Evolutionary conservation across 2,888 invertebrate species (phyloP).

Genomic region (Drosophila mayaguana): DNA sequence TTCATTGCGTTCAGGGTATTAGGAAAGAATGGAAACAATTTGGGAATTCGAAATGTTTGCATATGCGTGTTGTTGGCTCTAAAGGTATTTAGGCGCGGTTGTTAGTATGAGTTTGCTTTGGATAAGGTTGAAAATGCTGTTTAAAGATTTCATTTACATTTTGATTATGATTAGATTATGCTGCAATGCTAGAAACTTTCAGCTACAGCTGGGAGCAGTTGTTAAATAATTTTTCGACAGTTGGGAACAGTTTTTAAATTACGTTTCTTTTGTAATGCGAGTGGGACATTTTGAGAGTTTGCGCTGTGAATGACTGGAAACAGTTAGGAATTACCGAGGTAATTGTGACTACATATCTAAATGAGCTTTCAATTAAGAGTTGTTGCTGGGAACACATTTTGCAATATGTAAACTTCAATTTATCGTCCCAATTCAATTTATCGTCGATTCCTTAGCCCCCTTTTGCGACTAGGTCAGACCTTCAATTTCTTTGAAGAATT

Average conservation of each 20-base stretch:
- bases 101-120: neutral
- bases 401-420: neutral
- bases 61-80: neutral
- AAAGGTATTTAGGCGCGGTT: conserved; percentile 9
- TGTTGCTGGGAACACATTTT: neutral
- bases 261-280: neutral
- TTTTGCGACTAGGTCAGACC: neutral
- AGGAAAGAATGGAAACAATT: conserved; percentile 3
- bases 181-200: neutral
- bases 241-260: neutral
- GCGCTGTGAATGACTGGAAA: too few relatives aligned
- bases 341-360: too few relatives aligned
- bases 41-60: conserved; percentile 10
- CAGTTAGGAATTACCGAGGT: too few relatives aligned
- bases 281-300: too few relatives aligned
- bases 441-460: neutral
- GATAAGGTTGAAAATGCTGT: neutral
- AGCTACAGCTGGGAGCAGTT: neutral
- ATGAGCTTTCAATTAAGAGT: neutral
- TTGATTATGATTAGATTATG: neutral
- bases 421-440: neutral
- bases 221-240: too few relatives aligned
- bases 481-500: conserved; percentile 29
- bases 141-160: neutral
- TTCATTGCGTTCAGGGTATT: conserved; percentile 34